These are phyloP conservation scores for Dynastes tityus DNA, from an alignment of 2,888 invertebrate species.

Conservation along the genomic window DNA sequence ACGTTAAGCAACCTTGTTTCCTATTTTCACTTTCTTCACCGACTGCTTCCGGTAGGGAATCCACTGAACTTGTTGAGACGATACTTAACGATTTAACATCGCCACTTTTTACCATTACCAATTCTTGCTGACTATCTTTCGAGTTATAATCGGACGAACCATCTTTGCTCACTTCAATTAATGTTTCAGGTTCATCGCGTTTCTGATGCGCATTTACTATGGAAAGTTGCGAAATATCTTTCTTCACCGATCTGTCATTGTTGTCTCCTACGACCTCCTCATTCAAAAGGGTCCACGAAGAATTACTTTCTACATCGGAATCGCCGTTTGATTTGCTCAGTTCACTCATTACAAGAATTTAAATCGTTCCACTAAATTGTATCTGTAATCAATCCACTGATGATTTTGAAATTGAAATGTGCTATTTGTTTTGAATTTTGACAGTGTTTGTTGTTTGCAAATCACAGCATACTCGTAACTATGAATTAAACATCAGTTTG, in stretches of 20 bases:
- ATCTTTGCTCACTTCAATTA: neutral
- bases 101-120: conserved; percentile 22
- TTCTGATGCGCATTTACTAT: neutral
- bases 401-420: conserved; percentile 53
- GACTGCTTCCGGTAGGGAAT: conserved; percentile 30
- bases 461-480: conserved; percentile 37
- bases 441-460: conserved; percentile 46
- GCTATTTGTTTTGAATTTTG: conserved; percentile 51
- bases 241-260: conserved; percentile 28
- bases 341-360: conserved; percentile 56
- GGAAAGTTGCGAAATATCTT: neutral
- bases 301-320: conserved; percentile 61
- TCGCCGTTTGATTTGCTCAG: conserved; percentile 57
- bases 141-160: neutral
- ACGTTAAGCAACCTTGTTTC: conserved; percentile 57
- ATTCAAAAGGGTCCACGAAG: conserved; percentile 64
- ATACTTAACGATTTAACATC: conserved; percentile 46
- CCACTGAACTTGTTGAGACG: conserved; percentile 22
- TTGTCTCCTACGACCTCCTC: conserved; percentile 41
- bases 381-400: conserved; percentile 52
- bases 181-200: neutral
- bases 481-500: neutral
- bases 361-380: conserved; percentile 43
- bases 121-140: neutral
- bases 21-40: conserved; percentile 12